Evolutionary conservation across 2,113 vertebrate species (phyloP), one percentile per base, ranked within the genome.

Genomic region (Austrofundulus limnaeus): DNA sequence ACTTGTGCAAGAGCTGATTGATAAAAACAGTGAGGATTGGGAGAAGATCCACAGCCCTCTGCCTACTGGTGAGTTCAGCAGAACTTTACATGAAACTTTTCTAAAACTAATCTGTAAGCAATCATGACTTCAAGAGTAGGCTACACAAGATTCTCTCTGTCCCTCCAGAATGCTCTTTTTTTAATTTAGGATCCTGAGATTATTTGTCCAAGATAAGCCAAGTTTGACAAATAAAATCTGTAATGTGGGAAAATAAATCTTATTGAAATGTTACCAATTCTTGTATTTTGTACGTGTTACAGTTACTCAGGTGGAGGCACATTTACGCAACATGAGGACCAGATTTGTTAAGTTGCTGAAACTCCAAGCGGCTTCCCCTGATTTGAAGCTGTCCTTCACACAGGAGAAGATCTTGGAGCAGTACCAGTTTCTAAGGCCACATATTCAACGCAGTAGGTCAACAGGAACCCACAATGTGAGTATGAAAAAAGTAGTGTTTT

Each of bases 291-390:
- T 17, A 8, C 6, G 5, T 28, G 15, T 50, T 8, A 0, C 49
- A 51, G 49, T 25, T 7, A 28, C 6, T 11, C 49, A 51, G 6
- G 5, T 51, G 24, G 49, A 51, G 8, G 49, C 24, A 28, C 49
- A 51, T 51, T 28, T 51, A 24, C 49, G 49, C 17, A 51, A 51
- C 49, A 51, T 51, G 49, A 23, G 49, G 2, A 51, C 49, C 24
- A 51, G 49, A 51, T 51, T 51, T 17, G 49, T 28, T 13, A 51
- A 51, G 49, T 24, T 51, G 49, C 14, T 51, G 24, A 51, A 51
- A 17, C 49, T 23, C 24, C 28, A 51, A 14, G 14, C 49, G 4
- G 20, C 17, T 14, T 11, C 49, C 49, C 49, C 49, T 1, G 49
- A 7, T 12, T 15, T 28, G 49, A 51, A 12, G 2, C 10, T 25